Percentiles rank a stretch among this genome's conserved stretches.
These are phyloP conservation scores for Parazoanthus swiftii DNA, from an alignment of 92 coral and sea anemone species.

Conservation along the genomic window DNA sequence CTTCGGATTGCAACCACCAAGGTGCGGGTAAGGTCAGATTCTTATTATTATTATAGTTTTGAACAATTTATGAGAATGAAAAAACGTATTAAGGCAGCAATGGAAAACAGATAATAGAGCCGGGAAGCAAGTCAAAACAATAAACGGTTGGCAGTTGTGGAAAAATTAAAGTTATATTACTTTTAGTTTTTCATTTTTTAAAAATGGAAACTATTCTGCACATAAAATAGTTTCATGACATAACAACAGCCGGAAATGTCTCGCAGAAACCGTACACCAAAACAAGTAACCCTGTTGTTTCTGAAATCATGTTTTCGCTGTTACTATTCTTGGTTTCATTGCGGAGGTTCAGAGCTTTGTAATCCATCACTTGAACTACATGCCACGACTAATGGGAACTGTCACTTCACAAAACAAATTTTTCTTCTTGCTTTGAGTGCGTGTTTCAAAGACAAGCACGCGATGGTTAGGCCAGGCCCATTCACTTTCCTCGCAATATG, in stretches of 20 bases:
- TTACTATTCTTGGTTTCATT: background rate
- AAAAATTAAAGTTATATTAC: too few species aligned
- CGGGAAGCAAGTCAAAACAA: background rate
- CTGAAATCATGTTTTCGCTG: background rate
- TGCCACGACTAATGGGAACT: background rate
- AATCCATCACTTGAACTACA: background rate
- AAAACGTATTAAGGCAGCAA: background rate
- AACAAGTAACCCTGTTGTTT: background rate
- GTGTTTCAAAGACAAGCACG: background rate
- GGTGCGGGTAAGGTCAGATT: background rate
- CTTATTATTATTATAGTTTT: background rate
- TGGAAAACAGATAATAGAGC: background rate
- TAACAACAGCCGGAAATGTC: constrained; percentile 1
- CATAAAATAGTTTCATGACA: too few species aligned
- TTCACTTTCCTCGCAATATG: background rate
- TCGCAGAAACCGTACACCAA: background rate
- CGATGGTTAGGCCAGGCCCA: background rate
- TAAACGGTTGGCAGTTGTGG: background rate
- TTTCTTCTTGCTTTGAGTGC: background rate
- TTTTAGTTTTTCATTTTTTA: too few species aligned
- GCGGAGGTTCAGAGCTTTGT: too few species aligned
- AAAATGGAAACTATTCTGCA: too few species aligned
- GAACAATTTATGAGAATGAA: background rate
- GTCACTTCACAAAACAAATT: background rate
- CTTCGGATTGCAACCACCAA: background rate